Base-by-base conservation (phyloP, 2,888 invertebrate genomes). In the Meandrusa payeni region DNA sequence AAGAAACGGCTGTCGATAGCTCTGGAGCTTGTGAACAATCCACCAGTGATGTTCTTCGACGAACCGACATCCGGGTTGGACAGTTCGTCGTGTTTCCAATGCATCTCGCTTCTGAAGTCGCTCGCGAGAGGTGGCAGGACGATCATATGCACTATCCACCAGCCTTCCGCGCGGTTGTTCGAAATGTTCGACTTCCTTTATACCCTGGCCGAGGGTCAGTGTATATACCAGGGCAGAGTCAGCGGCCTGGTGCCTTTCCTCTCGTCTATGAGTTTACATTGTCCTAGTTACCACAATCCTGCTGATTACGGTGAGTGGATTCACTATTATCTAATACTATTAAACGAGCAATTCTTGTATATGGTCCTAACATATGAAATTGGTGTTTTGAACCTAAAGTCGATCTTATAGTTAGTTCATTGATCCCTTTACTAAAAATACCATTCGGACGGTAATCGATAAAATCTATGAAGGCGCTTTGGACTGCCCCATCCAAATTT, bases 11-110 rank as follows among this genome's bases (percentile, higher is more conserved):
- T 97, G 49, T 96, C 97, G 3, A 97, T 97, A 64, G 97, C 97
- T 39, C 83, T 96, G 69, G 97, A 97, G 81, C 89, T 97, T 72
- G 97, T 97, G 34, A 97, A 97, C 80, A 97, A 97, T 86, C 97
- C 98, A 12, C 97, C 97, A 51, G 95, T 98, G 48, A 97, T 98
- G 97, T 98, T 97, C 80, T 97, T 98, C 69, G 97, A 98, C 67
- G 97, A 98, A 76, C 97, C 97, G 1, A 95, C 94, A 24, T 94
- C 97, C 63, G 98, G 98, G 9, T 85, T 98, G 75, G 98, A 98
- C 74, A 97, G 97, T 73, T 95, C 97, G 22, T 95, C 97, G 37
- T 97, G 97, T 86, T 97, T 95, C 86, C 97, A 97, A 79, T 95
- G 97, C 76, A 93, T 98, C 68, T 94, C 93, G 47, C 81, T 98